Conservation (phyloP, 2,888 invertebrate species). For the Altica lythri region DNA sequence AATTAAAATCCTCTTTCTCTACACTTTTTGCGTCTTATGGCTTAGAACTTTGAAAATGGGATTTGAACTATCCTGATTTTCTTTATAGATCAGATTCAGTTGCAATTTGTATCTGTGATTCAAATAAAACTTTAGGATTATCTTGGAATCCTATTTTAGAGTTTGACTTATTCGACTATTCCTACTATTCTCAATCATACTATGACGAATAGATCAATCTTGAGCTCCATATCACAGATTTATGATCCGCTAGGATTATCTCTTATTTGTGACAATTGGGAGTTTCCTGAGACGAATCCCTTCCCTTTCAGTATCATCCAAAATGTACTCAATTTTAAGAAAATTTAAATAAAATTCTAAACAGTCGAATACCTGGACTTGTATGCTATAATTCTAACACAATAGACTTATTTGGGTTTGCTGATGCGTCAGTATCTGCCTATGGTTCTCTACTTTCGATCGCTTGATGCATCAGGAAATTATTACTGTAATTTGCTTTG, state of each 20-base stretch:
- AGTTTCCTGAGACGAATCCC: slow-evolving; percentile 7
- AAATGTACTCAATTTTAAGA: not conserved
- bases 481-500: slow-evolving; percentile 11
- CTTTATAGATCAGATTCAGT: not conserved
- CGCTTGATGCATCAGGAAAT: not conserved
- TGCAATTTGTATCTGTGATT: not conserved
- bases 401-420: not conserved
- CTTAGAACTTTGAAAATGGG: not conserved
- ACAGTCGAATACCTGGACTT: not conserved
- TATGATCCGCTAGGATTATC: not conserved
- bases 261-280: slow-evolving; percentile 2
- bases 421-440: not conserved
- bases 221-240: not conserved
- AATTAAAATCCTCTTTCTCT: not conserved
- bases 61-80: not conserved
- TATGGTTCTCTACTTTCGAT: not conserved
- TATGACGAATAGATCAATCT: not conserved
- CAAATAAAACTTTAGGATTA: not conserved
- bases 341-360: not conserved
- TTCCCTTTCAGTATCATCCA: not conserved
- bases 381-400: not conserved
- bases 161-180: not conserved
- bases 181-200: not conserved
- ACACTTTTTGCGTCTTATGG: not conserved
- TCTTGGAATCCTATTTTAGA: not conserved